A percentile compares a stretch with the other conserved stretches of the same genome.
Evolutionary conservation across 2,113 vertebrate genomes (phyloP).

Genomic region (Salvelinus namaycush): DNA sequence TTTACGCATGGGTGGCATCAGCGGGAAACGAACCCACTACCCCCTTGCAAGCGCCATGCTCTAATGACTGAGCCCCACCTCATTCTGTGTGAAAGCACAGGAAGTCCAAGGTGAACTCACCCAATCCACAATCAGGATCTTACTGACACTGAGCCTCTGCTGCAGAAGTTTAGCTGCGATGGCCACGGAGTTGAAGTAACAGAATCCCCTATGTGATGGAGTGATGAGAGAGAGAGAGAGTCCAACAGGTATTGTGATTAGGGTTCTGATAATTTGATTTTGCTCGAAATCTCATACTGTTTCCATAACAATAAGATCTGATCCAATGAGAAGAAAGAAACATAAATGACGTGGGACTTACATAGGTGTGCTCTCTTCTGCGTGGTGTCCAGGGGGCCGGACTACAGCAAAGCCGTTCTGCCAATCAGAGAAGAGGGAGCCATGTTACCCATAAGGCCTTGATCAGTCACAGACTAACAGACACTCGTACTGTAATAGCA

Average conservation of each 20-base stretch:
- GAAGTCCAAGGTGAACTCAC: slow-evolving; percentile 73
- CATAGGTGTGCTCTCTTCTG: slow-evolving; percentile 97
- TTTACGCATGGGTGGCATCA: too few species aligned
- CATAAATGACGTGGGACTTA: slow-evolving; percentile 71
- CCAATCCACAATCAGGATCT: slow-evolving; percentile 98
- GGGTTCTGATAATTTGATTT: background rate
- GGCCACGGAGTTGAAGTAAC: slow-evolving; percentile 98
- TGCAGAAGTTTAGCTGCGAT: slow-evolving; percentile 95
- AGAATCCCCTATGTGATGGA: slow-evolving; percentile 88
- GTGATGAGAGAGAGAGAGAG: background rate
- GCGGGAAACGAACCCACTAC: too few species aligned
- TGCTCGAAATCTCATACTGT: background rate
- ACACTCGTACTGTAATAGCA: background rate
- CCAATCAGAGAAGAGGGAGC: slow-evolving; percentile 14
- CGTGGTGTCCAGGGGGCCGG: slow-evolving; percentile 94
- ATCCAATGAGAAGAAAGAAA: background rate
- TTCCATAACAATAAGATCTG: background rate
- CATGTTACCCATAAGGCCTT: slow-evolving; percentile 16
- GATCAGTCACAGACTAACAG: too few species aligned
- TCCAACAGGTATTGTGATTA: background rate
- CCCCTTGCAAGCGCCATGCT: too few species aligned
- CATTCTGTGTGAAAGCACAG: background rate
- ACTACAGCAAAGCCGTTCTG: slow-evolving; percentile 98
- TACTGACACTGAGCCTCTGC: slow-evolving; percentile 92
- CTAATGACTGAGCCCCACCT: background rate